phyloP scores from a whole-genome alignment of 2,888 invertebrate genomes.

The Dolomedes plantarius region DNA sequence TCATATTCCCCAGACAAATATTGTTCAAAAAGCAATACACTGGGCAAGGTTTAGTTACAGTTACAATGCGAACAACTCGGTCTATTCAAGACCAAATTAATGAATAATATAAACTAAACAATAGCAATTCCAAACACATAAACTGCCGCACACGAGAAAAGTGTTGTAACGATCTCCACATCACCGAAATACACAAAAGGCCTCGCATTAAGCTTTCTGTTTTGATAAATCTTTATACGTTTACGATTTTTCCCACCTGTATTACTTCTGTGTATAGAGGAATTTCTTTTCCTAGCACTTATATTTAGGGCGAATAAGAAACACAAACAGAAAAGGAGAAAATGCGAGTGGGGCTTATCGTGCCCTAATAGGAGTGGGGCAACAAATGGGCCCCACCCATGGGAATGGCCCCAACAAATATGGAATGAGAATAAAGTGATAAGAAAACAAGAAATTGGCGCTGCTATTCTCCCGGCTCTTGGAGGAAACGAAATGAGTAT shows the following conservation, averaged over 20 bases:
- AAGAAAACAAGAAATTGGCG: constrained; percentile 67
- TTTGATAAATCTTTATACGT: constrained; percentile 8
- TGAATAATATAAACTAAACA: neutral
- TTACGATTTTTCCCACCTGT: constrained; percentile 27
- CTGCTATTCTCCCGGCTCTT: constrained; percentile 50
- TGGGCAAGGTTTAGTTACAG: too few relatives aligned
- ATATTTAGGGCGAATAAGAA: constrained; percentile 36
- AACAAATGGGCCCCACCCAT: constrained; percentile 65
- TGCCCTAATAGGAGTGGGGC: constrained; percentile 62
- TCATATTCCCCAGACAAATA: too few relatives aligned
- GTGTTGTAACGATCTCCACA: neutral
- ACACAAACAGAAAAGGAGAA: neutral
- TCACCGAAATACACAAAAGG: neutral
- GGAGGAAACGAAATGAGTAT: neutral
- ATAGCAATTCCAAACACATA: neutral
- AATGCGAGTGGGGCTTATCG: constrained; percentile 58
- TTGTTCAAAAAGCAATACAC: too few relatives aligned
- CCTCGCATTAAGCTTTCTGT: neutral
- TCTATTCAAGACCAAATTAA: neutral
- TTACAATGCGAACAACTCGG: too few relatives aligned
- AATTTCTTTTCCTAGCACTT: constrained; percentile 26
- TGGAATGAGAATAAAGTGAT: constrained; percentile 70
- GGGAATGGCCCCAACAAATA: constrained; percentile 63
- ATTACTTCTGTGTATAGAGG: constrained; percentile 50
- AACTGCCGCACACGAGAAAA: neutral